phyloP scores from a whole-genome alignment of 2,797 vertebrate species.

The Urophycis tenuis region DNA sequence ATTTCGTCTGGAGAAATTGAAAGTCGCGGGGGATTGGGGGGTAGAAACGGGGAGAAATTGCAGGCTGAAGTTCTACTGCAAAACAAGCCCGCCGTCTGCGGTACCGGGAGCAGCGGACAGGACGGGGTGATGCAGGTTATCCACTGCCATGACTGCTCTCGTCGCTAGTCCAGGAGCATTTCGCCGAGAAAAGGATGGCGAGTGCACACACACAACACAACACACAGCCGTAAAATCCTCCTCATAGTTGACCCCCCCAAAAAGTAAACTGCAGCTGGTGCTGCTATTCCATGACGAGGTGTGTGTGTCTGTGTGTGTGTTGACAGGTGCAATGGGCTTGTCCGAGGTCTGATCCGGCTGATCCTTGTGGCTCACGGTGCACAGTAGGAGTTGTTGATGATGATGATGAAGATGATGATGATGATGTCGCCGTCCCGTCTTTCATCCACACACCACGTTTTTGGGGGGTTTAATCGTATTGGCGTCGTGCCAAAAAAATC shows the following conservation, averaged over 20 bases:
- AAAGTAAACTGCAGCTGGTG: slow-evolving; percentile 8
- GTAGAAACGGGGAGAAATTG: background rate
- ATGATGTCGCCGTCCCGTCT: background rate
- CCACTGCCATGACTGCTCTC: background rate
- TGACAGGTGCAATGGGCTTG: slow-evolving; percentile 2
- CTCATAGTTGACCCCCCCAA: background rate
- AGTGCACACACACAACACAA: slow-evolving; percentile 13
- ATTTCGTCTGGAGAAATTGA: background rate
- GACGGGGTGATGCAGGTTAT: background rate
- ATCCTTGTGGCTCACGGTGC: background rate
- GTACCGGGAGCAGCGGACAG: background rate
- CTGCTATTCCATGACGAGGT: background rate
- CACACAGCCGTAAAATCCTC: slow-evolving; percentile 19
- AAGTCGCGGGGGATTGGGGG: background rate
- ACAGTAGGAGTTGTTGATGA: background rate
- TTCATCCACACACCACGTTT: background rate
- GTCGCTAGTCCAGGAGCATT: background rate
- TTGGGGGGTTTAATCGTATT: background rate
- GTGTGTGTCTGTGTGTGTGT: slow-evolving; percentile 9
- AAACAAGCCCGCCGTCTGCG: background rate
- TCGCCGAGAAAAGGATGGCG: slow-evolving; percentile 3
- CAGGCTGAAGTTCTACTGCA: background rate
- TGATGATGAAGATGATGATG: background rate
- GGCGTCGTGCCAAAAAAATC: background rate
- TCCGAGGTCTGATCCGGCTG: slow-evolving; percentile 8